Conservation (phyloP, 2,113 vertebrate genomes). For the Gambusia affinis region DNA sequence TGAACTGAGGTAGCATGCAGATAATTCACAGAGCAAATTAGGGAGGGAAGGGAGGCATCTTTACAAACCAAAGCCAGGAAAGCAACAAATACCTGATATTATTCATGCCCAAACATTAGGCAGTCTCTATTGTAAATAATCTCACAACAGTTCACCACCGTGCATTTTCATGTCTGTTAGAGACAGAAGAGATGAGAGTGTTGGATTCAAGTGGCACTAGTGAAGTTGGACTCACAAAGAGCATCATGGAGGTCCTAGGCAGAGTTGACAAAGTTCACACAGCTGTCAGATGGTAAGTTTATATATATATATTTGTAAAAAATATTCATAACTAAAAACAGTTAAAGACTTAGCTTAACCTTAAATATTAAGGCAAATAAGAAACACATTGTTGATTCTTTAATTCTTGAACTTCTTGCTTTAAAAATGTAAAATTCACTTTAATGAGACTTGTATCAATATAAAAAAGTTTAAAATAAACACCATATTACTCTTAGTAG, state of each 20-base stretch:
- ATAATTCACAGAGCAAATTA: slow-evolving; percentile 18
- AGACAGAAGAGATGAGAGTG: slow-evolving; percentile 65
- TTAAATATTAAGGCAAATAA: neutral
- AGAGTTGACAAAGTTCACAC: neutral
- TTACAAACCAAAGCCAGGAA: slow-evolving; percentile 44
- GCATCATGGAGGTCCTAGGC: slow-evolving; percentile 19
- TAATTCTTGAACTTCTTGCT: neutral
- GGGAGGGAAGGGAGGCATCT: slow-evolving; percentile 48
- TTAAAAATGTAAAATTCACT: neutral
- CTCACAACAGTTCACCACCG: slow-evolving; percentile 64
- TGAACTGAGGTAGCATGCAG: slow-evolving; percentile 72
- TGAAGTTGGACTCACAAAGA: slow-evolving; percentile 35
- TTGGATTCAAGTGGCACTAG: slow-evolving; percentile 58
- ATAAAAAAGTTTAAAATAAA: neutral
- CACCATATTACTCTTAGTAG: neutral
- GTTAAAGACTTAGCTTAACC: no score
- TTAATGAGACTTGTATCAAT: neutral
- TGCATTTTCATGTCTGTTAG: slow-evolving; percentile 66
- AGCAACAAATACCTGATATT: slow-evolving; percentile 65
- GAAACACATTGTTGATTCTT: neutral
- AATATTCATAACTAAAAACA: no score
- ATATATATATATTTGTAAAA: no score
- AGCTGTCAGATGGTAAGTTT: neutral
- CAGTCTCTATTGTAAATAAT: slow-evolving; percentile 28
- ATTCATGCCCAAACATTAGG: slow-evolving; percentile 65